Conservation (phyloP, 1,140 invertebrate species). For the Penaeus japonicus region DNA sequence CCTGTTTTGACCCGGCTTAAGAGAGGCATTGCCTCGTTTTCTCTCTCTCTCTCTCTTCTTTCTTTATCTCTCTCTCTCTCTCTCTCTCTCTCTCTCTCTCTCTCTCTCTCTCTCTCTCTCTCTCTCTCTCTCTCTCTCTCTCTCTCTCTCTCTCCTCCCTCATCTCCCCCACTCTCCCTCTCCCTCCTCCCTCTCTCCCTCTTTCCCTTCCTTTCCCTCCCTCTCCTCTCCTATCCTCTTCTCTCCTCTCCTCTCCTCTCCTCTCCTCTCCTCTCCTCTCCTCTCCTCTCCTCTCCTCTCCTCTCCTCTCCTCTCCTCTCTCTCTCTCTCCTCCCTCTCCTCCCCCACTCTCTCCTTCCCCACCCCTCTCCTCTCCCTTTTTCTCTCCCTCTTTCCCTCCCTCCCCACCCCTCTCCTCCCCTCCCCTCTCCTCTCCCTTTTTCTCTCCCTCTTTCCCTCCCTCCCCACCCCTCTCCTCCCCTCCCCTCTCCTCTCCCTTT, state of each 20-base stretch:
- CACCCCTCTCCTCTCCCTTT: too few species aligned
- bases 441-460: background rate
- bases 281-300: background rate
- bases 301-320: background rate
- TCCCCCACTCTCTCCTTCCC: background rate
- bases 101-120: background rate
- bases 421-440: background rate
- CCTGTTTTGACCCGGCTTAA: too few species aligned
- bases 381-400: background rate
- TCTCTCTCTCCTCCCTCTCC: background rate
- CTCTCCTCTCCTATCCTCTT: background rate
- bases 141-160: background rate
- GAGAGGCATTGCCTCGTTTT: too few species aligned
- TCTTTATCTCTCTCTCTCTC: too few species aligned
- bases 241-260: background rate
- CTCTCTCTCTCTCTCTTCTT: too few species aligned
- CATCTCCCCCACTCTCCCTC: background rate
- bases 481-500: background rate
- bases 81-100: too few species aligned
- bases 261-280: background rate
- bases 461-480: background rate
- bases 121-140: background rate
- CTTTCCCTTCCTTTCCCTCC: background rate
- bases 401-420: background rate
- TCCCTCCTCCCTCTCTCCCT: background rate